Conservation (phyloP, 2,888 invertebrate species). For the Drosophila robusta region DNA sequence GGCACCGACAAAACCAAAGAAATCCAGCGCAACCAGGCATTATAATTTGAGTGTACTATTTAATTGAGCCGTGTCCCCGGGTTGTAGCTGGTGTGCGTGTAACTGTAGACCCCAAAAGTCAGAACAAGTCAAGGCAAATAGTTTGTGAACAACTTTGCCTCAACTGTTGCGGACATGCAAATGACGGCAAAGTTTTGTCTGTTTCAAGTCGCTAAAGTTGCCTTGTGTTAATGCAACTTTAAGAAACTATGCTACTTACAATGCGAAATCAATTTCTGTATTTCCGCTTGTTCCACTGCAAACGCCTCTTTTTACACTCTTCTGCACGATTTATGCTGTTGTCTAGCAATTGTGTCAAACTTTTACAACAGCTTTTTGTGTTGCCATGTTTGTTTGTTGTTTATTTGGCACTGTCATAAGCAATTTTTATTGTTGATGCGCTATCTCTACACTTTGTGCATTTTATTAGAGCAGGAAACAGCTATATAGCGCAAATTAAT, state of each 20-base stretch:
- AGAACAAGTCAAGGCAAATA: conserved; percentile 39
- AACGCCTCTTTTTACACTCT: conserved; percentile 28
- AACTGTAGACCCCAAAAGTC: neutral
- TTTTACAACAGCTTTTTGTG: conserved; percentile 50
- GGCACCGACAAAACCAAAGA: conserved; percentile 44
- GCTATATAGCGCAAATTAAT: neutral
- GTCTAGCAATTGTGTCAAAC: conserved; percentile 62
- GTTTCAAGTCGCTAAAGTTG: conserved; percentile 50
- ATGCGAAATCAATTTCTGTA: conserved; percentile 71
- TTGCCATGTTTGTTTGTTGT: conserved; percentile 30
- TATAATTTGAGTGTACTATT: conserved; percentile 67
- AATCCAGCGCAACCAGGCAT: conserved; percentile 29
- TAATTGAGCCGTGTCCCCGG: conserved; percentile 60
- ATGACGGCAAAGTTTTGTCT: conserved; percentile 56
- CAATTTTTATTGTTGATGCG: neutral
- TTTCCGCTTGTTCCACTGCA: conserved; percentile 52
- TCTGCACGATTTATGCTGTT: conserved; percentile 43
- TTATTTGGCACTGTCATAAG: conserved; percentile 6
- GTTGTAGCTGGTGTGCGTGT: neutral
- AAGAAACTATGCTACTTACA: conserved; percentile 67
- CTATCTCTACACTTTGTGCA: neutral
- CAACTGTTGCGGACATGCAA: conserved; percentile 78
- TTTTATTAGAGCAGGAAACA: neutral
- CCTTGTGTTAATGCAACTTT: conserved; percentile 62
- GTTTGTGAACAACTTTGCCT: conserved; percentile 58